Percentiles rank a stretch among this genome's conserved stretches.
These are phyloP conservation scores for Aphelocoma californica DNA, from an alignment of 2,797 vertebrate species.

Conservation along the genomic window DNA sequence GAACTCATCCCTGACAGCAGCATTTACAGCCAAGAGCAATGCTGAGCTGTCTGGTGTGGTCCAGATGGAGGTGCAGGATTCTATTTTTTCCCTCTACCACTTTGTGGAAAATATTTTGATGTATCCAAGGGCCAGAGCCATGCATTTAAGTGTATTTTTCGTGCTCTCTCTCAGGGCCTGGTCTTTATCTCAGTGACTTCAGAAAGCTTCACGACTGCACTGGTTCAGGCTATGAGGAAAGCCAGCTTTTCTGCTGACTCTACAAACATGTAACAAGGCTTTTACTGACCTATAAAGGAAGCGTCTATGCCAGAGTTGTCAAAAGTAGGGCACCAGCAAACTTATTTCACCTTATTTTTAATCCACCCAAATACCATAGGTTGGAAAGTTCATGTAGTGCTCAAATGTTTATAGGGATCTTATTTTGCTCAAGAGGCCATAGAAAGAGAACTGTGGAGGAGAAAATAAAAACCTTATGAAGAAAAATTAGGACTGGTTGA, in stretches of 20 bases:
- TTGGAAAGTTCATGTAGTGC: slow-evolving; percentile 29
- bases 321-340: slow-evolving; percentile 19
- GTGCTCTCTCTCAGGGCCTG: slow-evolving; percentile 35
- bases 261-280: slow-evolving; percentile 29
- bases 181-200: slow-evolving; percentile 55
- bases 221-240: slow-evolving; percentile 40
- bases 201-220: background rate
- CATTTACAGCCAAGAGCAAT: background rate
- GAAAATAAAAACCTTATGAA: slow-evolving; percentile 2
- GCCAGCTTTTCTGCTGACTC: slow-evolving; percentile 50
- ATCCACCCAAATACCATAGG: slow-evolving; percentile 24
- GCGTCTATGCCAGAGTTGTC: slow-evolving; percentile 21
- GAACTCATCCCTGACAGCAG: background rate
- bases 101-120: slow-evolving; percentile 46
- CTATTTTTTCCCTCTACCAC: background rate
- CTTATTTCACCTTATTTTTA: slow-evolving; percentile 55
- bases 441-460: background rate
- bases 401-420: slow-evolving; percentile 1
- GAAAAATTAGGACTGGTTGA: background rate
- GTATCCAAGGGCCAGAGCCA: background rate
- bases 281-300: slow-evolving; percentile 57
- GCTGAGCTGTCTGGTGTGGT: background rate
- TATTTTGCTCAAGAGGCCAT: slow-evolving; percentile 12
- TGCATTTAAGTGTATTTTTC: background rate
- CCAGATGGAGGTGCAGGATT: background rate